A percentile compares a stretch with the other conserved stretches of the same genome.
These are phyloP conservation scores for Eupithecia exiguata DNA, from an alignment of 2,888 invertebrate genomes.

Conservation along the genomic window DNA sequence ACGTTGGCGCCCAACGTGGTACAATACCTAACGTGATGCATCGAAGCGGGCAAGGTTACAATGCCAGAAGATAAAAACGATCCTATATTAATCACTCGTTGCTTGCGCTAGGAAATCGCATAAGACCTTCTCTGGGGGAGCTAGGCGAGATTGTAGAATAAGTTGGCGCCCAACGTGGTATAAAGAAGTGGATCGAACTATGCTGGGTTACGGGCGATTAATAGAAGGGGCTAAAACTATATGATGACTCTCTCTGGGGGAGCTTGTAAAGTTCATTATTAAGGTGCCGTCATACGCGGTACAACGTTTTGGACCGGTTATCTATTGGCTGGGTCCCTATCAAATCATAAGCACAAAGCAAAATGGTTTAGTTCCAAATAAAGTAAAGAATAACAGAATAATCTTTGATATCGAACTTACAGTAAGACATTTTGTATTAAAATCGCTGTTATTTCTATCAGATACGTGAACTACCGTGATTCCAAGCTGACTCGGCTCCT, in stretches of 20 bases:
- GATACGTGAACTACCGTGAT: slow-evolving; percentile 97
- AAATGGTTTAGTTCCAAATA: background rate
- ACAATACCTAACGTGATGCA: no score
- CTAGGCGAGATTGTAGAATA: slow-evolving; percentile 69
- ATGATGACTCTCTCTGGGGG: slow-evolving; percentile 89
- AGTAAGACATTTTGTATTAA: background rate
- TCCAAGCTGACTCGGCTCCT: slow-evolving; percentile 96
- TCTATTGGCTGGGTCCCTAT: background rate
- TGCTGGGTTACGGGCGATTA: no score
- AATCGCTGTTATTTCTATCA: slow-evolving; percentile 41
- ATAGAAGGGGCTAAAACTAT: slow-evolving; percentile 81
- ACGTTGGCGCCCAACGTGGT: no score
- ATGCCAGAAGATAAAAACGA: no score
- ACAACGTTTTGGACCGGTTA: background rate
- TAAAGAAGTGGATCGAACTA: no score
- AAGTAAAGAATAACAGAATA: background rate
- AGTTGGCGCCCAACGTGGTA: slow-evolving; percentile 10
- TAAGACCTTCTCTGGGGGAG: slow-evolving; percentile 94
- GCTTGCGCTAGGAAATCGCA: slow-evolving; percentile 96
- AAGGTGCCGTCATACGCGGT: slow-evolving; percentile 12
- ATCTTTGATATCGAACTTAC: no score
- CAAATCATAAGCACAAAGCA: background rate
- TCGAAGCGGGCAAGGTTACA: no score
- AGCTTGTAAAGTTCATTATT: background rate
- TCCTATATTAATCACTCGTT: no score